These are phyloP conservation scores for Borostomias antarcticus DNA, from an alignment of 2,797 vertebrate species.

Conservation along the genomic window DNA sequence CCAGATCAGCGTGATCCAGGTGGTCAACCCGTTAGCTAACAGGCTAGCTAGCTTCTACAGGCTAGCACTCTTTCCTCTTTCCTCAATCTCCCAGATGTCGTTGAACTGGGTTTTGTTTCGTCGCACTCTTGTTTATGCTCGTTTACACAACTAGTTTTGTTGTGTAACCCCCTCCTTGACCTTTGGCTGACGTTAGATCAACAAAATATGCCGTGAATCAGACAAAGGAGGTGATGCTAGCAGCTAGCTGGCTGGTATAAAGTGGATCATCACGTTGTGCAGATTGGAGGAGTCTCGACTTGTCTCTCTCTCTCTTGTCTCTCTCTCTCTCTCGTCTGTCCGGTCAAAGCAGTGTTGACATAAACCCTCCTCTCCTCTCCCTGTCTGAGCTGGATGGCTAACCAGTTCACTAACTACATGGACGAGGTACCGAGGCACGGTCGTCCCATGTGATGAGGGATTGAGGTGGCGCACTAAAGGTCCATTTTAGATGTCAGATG, in stretches of 20 bases:
- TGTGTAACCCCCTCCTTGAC: background rate
- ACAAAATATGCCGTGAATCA: background rate
- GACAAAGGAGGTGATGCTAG: background rate
- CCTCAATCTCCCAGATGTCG: no score
- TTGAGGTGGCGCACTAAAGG: constrained; percentile 54
- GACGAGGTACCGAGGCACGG: constrained; percentile 55
- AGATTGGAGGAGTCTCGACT: background rate
- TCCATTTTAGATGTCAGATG: constrained; percentile 56
- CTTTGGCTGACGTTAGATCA: background rate
- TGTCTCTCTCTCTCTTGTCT: constrained; percentile 6
- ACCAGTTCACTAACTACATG: constrained; percentile 52
- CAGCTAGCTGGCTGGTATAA: background rate
- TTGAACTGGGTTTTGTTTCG: no score
- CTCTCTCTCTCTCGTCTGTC: constrained; percentile 13
- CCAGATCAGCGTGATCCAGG: no score
- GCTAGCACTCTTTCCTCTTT: background rate
- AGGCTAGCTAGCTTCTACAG: background rate
- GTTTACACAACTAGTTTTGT: background rate
- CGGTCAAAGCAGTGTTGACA: constrained; percentile 71
- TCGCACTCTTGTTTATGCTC: background rate
- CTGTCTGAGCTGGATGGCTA: constrained; percentile 63
- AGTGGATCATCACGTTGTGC: constrained; percentile 1
- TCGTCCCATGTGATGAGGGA: constrained; percentile 62
- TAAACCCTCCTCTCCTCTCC: constrained; percentile 65
- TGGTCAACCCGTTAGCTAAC: background rate